Evolutionary conservation across 2,113 vertebrate genomes (phyloP).

Genomic region (Muntiacus muntjak): DNA sequence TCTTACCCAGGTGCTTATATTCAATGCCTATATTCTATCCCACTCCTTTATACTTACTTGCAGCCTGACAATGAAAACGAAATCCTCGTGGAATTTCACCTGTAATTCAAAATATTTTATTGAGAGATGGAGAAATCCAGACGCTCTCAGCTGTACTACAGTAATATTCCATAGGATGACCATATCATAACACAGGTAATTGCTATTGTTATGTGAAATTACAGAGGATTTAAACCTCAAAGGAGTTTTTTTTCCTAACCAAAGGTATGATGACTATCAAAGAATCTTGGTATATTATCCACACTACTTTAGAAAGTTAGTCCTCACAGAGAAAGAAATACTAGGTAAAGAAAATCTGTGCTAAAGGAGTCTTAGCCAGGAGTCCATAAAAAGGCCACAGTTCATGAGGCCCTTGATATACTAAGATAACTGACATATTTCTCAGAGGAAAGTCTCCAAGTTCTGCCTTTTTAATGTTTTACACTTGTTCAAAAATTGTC

Average conservation of each 20-base stretch:
- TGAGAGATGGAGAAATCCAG: background rate
- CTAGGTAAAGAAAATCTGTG: background rate
- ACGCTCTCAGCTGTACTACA: background rate
- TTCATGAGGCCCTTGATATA: background rate
- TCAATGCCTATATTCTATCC: background rate
- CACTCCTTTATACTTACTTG: conserved; percentile 76
- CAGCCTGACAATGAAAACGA: conserved; percentile 85
- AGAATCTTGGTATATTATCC: background rate
- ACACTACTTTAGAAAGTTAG: background rate
- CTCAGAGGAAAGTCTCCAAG: background rate
- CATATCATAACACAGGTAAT: background rate
- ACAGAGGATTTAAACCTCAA: background rate
- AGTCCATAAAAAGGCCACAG: too few relatives aligned
- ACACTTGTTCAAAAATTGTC: background rate
- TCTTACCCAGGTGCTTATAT: background rate
- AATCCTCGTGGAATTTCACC: conserved; percentile 84
- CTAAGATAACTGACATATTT: background rate
- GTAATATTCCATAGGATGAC: background rate
- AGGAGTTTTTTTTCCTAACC: background rate
- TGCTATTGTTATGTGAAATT: background rate
- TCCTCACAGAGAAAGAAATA: background rate
- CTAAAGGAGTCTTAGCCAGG: background rate
- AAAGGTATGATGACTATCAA: background rate
- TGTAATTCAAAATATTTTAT: conserved; percentile 60
- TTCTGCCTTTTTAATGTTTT: background rate